Conservation (phyloP, 2,888 invertebrate species). For the Caenorhabditis panamensis region DNA sequence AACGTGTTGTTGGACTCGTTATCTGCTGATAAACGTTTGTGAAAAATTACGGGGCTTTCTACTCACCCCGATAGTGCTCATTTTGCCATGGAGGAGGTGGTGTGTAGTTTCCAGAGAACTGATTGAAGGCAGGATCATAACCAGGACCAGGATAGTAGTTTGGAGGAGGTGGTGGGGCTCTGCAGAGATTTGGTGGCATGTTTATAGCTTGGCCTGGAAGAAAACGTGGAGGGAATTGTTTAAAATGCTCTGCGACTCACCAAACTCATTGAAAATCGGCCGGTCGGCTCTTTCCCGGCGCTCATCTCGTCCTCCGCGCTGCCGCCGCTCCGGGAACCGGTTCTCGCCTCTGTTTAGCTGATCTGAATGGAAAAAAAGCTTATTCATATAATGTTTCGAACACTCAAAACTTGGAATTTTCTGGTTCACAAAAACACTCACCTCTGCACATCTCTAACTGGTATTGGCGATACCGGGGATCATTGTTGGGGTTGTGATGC, state of each 20-base stretch:
- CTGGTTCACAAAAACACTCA: background rate
- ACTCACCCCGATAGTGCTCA: background rate
- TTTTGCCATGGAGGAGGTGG: conserved; percentile 3
- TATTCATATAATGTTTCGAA: background rate
- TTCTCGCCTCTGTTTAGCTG: background rate
- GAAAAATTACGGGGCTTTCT: background rate
- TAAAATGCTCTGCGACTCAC: background rate
- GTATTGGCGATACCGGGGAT: conserved; percentile 14
- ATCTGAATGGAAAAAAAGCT: conserved; percentile 1
- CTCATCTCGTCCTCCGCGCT: background rate
- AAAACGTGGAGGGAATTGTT: background rate
- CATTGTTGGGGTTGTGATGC: background rate
- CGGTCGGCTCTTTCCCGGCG: background rate
- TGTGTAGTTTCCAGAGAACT: background rate
- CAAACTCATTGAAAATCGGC: conserved; percentile 23
- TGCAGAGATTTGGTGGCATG: conserved; percentile 18
- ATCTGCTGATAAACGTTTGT: conserved; percentile 18
- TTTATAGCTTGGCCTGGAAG: background rate
- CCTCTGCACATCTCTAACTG: conserved; percentile 21
- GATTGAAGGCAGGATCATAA: too few relatives aligned
- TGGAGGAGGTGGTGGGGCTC: background rate
- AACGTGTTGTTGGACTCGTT: conserved; percentile 5
- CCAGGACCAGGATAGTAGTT: background rate
- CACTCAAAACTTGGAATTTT: background rate
- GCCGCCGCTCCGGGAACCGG: background rate